Evolutionary conservation across 2,797 vertebrate species (phyloP).

Genomic region (Scomberomorus guttatus): DNA sequence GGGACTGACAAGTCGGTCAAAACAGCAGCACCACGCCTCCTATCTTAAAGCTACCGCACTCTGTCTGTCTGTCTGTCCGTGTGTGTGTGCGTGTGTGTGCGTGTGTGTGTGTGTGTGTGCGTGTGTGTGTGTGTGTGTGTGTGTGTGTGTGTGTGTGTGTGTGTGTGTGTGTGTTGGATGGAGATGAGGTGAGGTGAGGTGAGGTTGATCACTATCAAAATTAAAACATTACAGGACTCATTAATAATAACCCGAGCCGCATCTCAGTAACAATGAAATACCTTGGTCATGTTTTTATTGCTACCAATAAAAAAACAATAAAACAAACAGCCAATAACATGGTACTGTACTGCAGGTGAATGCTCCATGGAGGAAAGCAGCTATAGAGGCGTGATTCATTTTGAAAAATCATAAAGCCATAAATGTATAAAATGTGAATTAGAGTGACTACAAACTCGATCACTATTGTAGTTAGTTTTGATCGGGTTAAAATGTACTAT

Average conservation of each 20-base stretch:
- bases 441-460: neutral
- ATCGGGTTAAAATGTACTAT: neutral
- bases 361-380: neutral
- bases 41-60: slow-evolving; percentile 82
- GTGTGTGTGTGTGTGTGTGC: too few relatives aligned
- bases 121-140: neutral
- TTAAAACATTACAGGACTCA: neutral
- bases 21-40: slow-evolving; percentile 82
- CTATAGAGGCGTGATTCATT: neutral
- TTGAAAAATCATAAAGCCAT: neutral
- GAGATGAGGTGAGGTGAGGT: too few relatives aligned
- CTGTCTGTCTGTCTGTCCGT: neutral
- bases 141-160: neutral
- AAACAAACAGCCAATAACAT: neutral
- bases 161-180: neutral
- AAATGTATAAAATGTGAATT: neutral
- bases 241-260: neutral
- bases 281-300: neutral
- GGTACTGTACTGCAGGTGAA: neutral
- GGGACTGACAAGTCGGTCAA: slow-evolving; percentile 70
- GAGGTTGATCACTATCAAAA: neutral
- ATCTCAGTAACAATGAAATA: neutral
- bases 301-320: neutral
- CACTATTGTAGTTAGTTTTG: neutral
- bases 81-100: neutral